A percentile compares a stretch with the other conserved stretches of the same genome.
Conservation (phyloP, 2,113 vertebrate species). For the Nasalis larvatus region DNA sequence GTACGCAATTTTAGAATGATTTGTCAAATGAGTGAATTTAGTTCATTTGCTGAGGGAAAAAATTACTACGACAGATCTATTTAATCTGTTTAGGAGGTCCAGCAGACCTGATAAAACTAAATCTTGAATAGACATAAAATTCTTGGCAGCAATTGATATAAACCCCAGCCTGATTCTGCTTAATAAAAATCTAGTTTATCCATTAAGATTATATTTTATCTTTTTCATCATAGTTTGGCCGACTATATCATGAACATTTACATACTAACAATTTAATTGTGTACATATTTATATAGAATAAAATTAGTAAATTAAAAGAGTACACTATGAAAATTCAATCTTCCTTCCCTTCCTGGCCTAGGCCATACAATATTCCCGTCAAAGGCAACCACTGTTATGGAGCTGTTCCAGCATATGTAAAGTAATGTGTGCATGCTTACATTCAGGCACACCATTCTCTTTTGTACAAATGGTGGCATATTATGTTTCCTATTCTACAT, state of each 20-base stretch:
- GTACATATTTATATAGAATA: not conserved
- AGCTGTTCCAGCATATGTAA: not conserved
- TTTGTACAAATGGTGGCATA: not conserved
- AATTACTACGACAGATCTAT: not conserved
- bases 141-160: not conserved
- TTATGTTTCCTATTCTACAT: not conserved
- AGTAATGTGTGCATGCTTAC: not conserved
- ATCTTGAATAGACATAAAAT: not conserved
- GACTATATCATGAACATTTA: not conserved
- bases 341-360: not conserved
- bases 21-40: not conserved
- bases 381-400: not conserved
- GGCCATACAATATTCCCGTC: not conserved
- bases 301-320: not conserved
- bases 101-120: not conserved
- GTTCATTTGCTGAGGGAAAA: not conserved
- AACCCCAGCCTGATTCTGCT: not conserved
- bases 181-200: not conserved
- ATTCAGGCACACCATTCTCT: not conserved
- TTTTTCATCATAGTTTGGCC: not conserved
- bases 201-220: not conserved
- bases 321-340: not conserved
- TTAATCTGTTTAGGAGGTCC: not conserved
- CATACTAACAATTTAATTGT: not conserved
- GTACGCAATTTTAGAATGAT: not conserved